A percentile compares a stretch with the other conserved stretches of the same genome.
Conservation (phyloP, 23 tunicate species). For the Ciona savignyi region DNA sequence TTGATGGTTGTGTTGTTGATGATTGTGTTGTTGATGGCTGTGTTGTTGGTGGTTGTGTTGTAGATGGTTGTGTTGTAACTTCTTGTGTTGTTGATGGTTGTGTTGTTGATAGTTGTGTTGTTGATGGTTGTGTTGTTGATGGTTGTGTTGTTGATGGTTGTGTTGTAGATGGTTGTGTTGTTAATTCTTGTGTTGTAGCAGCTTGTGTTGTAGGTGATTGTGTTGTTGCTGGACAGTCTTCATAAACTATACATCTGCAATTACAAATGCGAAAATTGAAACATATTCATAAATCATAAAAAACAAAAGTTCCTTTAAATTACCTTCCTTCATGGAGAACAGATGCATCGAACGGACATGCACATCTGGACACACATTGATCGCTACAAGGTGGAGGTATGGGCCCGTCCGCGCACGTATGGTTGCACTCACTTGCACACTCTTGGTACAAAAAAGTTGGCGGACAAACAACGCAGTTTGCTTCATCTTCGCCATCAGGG, state of each 20-base stretch:
- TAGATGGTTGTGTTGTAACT: too few species aligned
- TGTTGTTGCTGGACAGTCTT: too few species aligned
- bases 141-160: too few species aligned
- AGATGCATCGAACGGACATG: conserved; percentile 27
- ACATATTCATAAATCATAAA: too few species aligned
- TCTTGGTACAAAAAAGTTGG: conserved; percentile 11
- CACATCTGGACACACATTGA: conserved; percentile 31
- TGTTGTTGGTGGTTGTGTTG: too few species aligned
- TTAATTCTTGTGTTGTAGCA: neutral
- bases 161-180: conserved; percentile 4
- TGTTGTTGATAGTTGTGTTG: too few species aligned
- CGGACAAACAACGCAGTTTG: conserved; percentile 27
- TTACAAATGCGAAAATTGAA: too few species aligned
- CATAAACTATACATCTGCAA: too few species aligned
- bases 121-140: too few species aligned
- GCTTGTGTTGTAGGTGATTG: neutral
- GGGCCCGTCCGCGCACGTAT: conserved; percentile 17
- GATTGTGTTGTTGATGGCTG: too few species aligned
- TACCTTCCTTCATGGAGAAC: conserved; percentile 35
- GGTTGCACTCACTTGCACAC: conserved; percentile 32
- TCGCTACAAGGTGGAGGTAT: conserved; percentile 5
- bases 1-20: too few species aligned
- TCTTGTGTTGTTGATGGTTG: too few species aligned
- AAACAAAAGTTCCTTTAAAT: neutral
- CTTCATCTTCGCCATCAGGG: conserved; percentile 31